These are phyloP conservation scores for Radopholus similis DNA, from an alignment of 1,140 invertebrate genomes.

Conservation along the genomic window DNA sequence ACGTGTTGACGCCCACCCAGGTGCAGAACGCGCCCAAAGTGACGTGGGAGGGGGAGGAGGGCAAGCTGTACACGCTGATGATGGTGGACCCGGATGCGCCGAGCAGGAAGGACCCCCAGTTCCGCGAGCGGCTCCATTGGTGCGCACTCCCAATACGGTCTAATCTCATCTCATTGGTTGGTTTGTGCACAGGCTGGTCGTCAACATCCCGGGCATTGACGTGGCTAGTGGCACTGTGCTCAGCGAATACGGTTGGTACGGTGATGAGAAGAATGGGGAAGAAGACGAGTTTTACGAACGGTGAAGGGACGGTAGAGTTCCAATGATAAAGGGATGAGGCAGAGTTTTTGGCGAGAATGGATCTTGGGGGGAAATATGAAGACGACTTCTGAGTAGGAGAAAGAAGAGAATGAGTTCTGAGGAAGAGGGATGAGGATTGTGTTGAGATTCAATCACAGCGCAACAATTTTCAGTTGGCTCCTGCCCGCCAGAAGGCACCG, in stretches of 20 bases:
- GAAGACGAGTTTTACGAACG: too few species aligned
- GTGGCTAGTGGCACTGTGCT: conserved; percentile 72
- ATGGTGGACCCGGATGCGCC: conserved; percentile 50
- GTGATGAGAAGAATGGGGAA: too few species aligned
- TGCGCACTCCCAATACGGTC: not conserved
- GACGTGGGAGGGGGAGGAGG: conserved; percentile 39
- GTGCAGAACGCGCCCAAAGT: conserved; percentile 41
- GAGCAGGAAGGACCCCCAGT: conserved; percentile 39
- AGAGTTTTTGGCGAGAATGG: too few species aligned
- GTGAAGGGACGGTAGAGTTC: too few species aligned
- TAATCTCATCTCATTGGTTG: not conserved
- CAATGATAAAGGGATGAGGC: too few species aligned
- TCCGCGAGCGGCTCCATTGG: conserved; percentile 50
- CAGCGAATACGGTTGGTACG: conserved; percentile 72
- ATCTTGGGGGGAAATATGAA: too few species aligned
- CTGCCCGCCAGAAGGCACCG: conserved; percentile 75
- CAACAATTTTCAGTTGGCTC: conserved; percentile 63
- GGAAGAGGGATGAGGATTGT: conserved; percentile 26
- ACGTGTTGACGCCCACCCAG: conserved; percentile 42
- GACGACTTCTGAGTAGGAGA: too few species aligned
- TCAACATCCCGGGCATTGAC: conserved; percentile 77
- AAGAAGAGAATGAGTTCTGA: too few species aligned
- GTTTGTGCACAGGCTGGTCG: conserved; percentile 70
- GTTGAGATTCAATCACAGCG: not conserved
- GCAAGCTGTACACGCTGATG: conserved; percentile 42